A percentile compares a stretch with the other conserved stretches of the same genome.
phyloP scores from a whole-genome alignment of 2,797 vertebrate species.

The Myripristis jacobus region DNA sequence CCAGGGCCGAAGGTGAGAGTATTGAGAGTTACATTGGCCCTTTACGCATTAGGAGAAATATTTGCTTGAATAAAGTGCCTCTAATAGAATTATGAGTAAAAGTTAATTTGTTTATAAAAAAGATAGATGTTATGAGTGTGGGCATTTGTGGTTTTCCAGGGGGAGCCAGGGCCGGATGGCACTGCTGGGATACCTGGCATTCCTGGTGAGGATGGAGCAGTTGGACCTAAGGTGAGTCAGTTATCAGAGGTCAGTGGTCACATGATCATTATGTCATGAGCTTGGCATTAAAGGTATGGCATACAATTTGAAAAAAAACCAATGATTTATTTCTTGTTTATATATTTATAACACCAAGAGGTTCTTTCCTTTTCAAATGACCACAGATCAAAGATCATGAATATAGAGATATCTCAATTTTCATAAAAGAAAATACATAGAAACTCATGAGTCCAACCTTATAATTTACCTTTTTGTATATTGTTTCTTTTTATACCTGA shows the following conservation, averaged over 20 bases:
- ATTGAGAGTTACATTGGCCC: no score
- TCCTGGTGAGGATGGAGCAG: conserved; percentile 84
- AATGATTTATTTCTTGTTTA: no score
- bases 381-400: no score
- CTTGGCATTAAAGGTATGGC: not conserved
- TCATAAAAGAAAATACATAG: no score
- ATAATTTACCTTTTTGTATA: no score
- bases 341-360: no score
- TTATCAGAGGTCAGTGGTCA: not conserved
- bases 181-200: conserved; percentile 83
- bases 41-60: no score
- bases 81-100: not conserved
- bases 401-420: no score
- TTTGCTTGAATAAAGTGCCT: not conserved
- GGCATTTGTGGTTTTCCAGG: conserved; percentile 74
- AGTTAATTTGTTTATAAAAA: no score
- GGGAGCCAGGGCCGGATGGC: conserved; percentile 83
- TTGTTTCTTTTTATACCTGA: not conserved
- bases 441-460: no score
- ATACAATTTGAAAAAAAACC: no score
- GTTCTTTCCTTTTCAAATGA: no score
- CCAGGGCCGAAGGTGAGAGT: conserved; percentile 83
- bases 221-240: conserved; percentile 85
- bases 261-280: not conserved
- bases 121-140: not conserved